Base-by-base conservation (phyloP, 2,888 invertebrate species). In the Halictus quadricinctus region DNA sequence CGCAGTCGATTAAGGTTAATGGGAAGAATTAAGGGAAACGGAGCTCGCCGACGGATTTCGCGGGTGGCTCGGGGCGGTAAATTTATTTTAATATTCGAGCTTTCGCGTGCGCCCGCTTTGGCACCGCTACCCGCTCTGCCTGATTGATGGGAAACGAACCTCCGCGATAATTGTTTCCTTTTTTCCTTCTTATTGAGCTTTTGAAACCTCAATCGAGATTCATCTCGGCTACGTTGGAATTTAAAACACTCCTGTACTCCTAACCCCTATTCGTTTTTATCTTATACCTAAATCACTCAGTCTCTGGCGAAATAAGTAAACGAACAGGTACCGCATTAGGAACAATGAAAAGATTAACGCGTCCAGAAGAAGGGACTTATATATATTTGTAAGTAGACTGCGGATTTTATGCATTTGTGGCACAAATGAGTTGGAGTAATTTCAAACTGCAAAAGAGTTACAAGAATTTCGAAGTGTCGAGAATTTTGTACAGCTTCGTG, bases 1-100 rank as follows among this genome's bases (percentile, higher is more conserved):
- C 91, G 91, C 92, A 87, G 92, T 93, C 93, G 92, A 94, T 92
- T 93, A 92, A 92, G 92, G 92, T 89, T 91, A 92, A 91, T 92
- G 92, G 92, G 91, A 90, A 89, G 90, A 86, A 85, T 58, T 70
- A 75, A 83, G 75, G 80, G 84, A 88, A 85, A 83, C 83, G 81
- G 76, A 72, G 76, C 74, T 60, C 64, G 29, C 76, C 72, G 43
- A 69, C 54, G 73, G 76, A 69, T 83, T 60, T 72, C 48, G 58
- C 73, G 83, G 83, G 83, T 84, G 83, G 83, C 83, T 74, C 18
- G 25, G 41, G 25, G 84, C 25, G 46, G 50, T 48, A 41, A 41
- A 70, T 41, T 70, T 43, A 43, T 70, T 70, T 70, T 70, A 70
- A 70, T 70, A 70, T 43, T 70, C 70, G 70, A 41, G 66, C 36